A percentile compares a stretch with the other conserved stretches of the same genome.
These are phyloP conservation scores for Microhierax caerulescens DNA, from an alignment of 2,797 vertebrate genomes.

Conservation along the genomic window DNA sequence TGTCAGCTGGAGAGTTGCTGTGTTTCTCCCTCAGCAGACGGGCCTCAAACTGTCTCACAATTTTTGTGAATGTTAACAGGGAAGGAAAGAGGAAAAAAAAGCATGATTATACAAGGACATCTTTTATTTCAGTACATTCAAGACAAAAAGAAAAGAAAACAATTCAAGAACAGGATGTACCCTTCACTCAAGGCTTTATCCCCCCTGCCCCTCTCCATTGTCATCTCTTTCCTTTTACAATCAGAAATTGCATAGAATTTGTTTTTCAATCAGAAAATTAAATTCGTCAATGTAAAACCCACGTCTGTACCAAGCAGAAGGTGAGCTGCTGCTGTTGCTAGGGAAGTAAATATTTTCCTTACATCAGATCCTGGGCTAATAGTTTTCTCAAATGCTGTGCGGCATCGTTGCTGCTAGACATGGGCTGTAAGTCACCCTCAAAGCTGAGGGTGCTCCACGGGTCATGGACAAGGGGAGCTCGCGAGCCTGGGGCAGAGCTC, in stretches of 20 bases:
- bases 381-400: neutral
- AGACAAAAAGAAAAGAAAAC: slow-evolving; percentile 67
- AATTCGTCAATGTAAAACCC: slow-evolving; percentile 45
- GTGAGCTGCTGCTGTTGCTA: slow-evolving; percentile 14
- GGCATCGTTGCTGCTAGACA: neutral
- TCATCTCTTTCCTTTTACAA: slow-evolving; percentile 57
- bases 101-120: slow-evolving; percentile 60
- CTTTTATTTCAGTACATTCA: slow-evolving; percentile 72
- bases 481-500: neutral
- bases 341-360: slow-evolving; percentile 27
- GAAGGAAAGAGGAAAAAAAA: slow-evolving; percentile 8
- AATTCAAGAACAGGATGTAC: slow-evolving; percentile 61
- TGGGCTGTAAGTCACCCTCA: neutral
- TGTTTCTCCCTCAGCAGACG: neutral
- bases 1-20: neutral
- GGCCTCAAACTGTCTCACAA: neutral
- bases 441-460: neutral
- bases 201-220: slow-evolving; percentile 45
- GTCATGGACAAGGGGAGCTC: neutral
- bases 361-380: neutral
- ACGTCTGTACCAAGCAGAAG: slow-evolving; percentile 19
- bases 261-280: slow-evolving; percentile 73
- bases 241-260: slow-evolving; percentile 83
- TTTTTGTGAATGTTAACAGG: neutral
- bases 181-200: slow-evolving; percentile 61